Evolutionary conservation across 2,113 vertebrate genomes (phyloP).

Genomic region (Dromiciops gliroides): DNA sequence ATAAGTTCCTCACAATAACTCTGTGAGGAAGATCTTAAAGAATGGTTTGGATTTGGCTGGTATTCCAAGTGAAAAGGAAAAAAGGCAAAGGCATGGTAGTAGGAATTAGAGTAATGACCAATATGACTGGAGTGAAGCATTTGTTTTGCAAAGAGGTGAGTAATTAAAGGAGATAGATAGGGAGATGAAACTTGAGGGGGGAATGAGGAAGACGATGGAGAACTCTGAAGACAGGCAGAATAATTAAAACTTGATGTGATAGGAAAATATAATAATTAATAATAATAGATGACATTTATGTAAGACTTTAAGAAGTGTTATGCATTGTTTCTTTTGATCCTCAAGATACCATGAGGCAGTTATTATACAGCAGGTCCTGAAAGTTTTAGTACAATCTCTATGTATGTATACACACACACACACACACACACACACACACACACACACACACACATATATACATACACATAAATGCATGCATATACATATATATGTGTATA

Average conservation of each 20-base stretch:
- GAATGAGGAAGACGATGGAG: background rate
- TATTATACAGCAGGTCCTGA: background rate
- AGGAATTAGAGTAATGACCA: background rate
- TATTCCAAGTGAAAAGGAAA: background rate
- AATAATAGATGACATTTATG: constrained; percentile 13
- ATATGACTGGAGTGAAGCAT: background rate
- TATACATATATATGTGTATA: background rate
- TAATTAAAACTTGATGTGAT: background rate
- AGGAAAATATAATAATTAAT: background rate
- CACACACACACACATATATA: too few species aligned
- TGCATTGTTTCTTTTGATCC: background rate
- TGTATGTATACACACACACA: background rate
- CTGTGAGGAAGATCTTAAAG: background rate
- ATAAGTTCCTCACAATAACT: background rate
- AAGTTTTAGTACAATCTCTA: background rate
- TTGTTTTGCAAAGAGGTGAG: background rate
- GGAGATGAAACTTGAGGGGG: background rate
- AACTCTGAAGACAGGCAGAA: background rate
- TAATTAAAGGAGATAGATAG: background rate
- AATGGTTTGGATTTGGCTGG: background rate
- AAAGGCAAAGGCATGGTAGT: background rate
- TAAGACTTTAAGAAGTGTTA: background rate
- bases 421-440: too few species aligned
- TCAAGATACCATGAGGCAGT: background rate
- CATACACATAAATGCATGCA: too few species aligned